Conservation (phyloP, 2,113 vertebrate genomes). For the mouse (Mus musculus) region GRCm39 chr12:40193501-40194000, state of each 20-base stretch:
- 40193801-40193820: not conserved
- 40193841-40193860: not conserved
- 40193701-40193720: not conserved
- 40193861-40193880: not conserved
- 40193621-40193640: not conserved
- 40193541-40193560: not conserved
- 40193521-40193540: not conserved
- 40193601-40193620: not conserved
- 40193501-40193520: not conserved
- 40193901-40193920: not conserved
- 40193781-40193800: not conserved
- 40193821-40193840: not conserved
- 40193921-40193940: too few relatives aligned
- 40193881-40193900: not conserved
- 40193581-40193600: not conserved
- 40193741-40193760: not conserved
- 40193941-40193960: too few relatives aligned
- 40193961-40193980: too few relatives aligned
- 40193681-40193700: not conserved
- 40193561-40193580: not conserved
- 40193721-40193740: not conserved
- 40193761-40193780: not conserved
- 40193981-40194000: too few relatives aligned
- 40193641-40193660: not conserved
- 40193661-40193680: not conserved